These are phyloP conservation scores for Hesperophylax magnus DNA, from an alignment of 1,140 invertebrate genomes.

Conservation along the genomic window DNA sequence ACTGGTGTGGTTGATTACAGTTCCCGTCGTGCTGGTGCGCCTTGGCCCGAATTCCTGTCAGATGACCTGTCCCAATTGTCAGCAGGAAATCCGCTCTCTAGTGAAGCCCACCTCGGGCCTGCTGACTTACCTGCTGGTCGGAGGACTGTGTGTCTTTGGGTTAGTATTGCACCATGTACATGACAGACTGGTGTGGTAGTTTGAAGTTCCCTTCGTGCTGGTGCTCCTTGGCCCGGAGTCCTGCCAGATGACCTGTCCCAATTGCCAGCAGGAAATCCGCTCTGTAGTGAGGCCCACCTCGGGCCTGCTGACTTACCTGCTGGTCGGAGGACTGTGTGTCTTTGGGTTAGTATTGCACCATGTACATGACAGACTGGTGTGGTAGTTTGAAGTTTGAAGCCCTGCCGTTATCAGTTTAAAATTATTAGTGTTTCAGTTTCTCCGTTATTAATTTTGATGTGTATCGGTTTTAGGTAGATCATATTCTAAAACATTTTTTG, in stretches of 20 bases:
- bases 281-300: neutral
- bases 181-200: no score
- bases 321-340: neutral
- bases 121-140: conserved; percentile 7
- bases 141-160: neutral
- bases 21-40: neutral
- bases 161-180: neutral
- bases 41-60: neutral
- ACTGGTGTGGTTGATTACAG: no score
- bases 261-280: neutral
- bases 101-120: neutral
- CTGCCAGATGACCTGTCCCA: conserved; percentile 1
- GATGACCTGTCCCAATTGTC: conserved; percentile 2
- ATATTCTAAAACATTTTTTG: no score
- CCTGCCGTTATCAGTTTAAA: no score
- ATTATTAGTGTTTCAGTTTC: no score
- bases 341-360: neutral
- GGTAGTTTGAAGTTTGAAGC: no score
- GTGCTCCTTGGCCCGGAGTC: neutral
- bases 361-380: no score
- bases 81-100: neutral
- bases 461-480: no score
- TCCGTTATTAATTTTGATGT: no score
- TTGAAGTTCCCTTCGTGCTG: no score
- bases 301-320: neutral